Evolutionary conservation across 2,113 vertebrate species (phyloP).

Genomic region (Oncorhynchus clarkii): DNA sequence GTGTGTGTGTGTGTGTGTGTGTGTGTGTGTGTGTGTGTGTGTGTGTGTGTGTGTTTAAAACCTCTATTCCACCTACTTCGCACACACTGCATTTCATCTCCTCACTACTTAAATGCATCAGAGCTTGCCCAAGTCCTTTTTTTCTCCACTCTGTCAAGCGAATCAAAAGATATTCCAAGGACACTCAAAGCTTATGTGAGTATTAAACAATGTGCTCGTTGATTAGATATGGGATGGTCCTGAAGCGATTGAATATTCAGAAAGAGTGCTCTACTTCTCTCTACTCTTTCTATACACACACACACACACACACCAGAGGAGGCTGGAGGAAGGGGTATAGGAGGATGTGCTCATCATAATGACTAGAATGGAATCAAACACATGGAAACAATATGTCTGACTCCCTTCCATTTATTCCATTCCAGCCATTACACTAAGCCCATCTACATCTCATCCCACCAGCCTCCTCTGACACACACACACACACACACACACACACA

Average conservation of each 20-base stretch:
- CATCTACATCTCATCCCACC: too few species aligned
- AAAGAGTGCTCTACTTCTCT: background rate
- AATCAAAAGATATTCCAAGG: constrained; percentile 51
- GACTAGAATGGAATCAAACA: too few species aligned
- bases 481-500: too few species aligned
- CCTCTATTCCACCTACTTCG: background rate
- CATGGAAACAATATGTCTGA: too few species aligned
- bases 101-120: background rate
- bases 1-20: too few species aligned
- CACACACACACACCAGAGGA: too few species aligned
- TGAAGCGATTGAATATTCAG: constrained; percentile 16
- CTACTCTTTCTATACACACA: too few species aligned
- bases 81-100: background rate
- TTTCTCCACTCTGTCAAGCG: constrained; percentile 1
- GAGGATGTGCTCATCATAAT: too few species aligned
- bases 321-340: too few species aligned
- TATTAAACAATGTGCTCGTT: background rate
- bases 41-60: background rate
- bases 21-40: constrained; percentile 14
- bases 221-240: constrained; percentile 16
- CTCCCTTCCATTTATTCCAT: too few species aligned
- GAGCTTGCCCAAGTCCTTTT: background rate
- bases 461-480: background rate
- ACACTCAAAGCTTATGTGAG: constrained; percentile 16
- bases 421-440: too few species aligned